A percentile compares a stretch with the other conserved stretches of the same genome.
Evolutionary conservation across 2,113 vertebrate genomes (phyloP).

Genomic region (Bostrychus sinensis): DNA sequence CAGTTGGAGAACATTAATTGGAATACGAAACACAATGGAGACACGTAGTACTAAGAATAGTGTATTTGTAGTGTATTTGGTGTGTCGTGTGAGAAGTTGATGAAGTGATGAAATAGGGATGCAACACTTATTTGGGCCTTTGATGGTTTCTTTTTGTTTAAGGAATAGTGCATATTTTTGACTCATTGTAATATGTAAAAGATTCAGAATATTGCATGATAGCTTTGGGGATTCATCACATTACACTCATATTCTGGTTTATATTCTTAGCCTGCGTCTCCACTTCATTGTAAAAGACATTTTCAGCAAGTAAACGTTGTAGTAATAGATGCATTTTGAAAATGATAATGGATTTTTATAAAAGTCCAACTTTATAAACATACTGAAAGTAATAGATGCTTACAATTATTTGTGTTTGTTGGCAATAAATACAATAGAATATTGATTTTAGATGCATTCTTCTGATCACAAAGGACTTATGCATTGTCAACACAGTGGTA

Average conservation of each 20-base stretch:
- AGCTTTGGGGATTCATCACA: slow-evolving; percentile 8
- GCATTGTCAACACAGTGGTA: no score
- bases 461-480: no score
- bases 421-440: no score
- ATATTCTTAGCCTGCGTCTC: neutral
- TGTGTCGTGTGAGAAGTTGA: slow-evolving; percentile 5
- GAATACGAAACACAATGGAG: neutral
- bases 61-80: slow-evolving; percentile 3
- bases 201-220: slow-evolving; percentile 2
- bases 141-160: neutral
- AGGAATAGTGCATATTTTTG: neutral
- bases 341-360: no score
- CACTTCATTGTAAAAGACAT: neutral
- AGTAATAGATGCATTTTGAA: no score
- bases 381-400: no score
- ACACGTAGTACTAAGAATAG: neutral
- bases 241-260: neutral
- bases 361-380: no score
- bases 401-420: no score
- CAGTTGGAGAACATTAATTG: no score
- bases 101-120: neutral
- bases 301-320: neutral
- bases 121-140: neutral
- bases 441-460: no score
- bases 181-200: slow-evolving; percentile 3